Evolutionary conservation across 1,140 invertebrate genomes (phyloP).

Genomic region (Metaphire vulgaris): DNA sequence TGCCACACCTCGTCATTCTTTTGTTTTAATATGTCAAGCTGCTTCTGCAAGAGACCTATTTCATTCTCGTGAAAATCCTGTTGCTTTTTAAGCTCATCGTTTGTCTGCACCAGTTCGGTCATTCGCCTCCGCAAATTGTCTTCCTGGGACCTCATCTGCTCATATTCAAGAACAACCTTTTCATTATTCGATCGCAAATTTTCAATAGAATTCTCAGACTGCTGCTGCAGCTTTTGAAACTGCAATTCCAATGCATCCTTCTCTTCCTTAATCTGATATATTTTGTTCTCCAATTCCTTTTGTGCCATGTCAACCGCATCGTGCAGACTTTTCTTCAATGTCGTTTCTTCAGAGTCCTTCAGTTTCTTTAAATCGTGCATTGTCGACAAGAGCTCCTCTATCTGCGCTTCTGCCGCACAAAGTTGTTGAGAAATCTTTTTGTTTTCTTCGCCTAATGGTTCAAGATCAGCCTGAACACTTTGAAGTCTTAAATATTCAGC

Average conservation of each 20-base stretch:
- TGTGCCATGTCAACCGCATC: slow-evolving; percentile 35
- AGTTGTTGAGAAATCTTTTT: slow-evolving; percentile 31
- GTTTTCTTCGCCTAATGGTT: slow-evolving; percentile 18
- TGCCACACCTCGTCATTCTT: background rate
- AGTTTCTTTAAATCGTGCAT: slow-evolving; percentile 29
- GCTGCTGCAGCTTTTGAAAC: slow-evolving; percentile 4
- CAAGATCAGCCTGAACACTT: background rate
- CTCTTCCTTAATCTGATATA: slow-evolving; percentile 12
- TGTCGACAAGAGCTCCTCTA: background rate
- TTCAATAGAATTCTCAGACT: background rate
- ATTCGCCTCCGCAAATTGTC: background rate
- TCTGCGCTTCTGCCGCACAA: background rate
- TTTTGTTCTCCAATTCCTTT: slow-evolving; percentile 16
- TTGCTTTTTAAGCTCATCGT: background rate
- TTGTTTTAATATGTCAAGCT: background rate
- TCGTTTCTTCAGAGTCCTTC: slow-evolving; percentile 40
- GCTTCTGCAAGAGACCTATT: background rate
- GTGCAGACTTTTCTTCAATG: background rate
- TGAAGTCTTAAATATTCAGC: too few relatives aligned
- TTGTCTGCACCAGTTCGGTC: background rate
- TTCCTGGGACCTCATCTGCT: background rate
- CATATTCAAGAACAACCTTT: background rate
- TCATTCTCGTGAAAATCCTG: background rate
- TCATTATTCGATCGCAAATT: background rate
- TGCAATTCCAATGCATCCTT: slow-evolving; percentile 8